Percentiles rank a stretch among this genome's conserved stretches.
phyloP scores from a whole-genome alignment of 2,797 vertebrate species.

The Pantherophis alleghaniensis region DNA sequence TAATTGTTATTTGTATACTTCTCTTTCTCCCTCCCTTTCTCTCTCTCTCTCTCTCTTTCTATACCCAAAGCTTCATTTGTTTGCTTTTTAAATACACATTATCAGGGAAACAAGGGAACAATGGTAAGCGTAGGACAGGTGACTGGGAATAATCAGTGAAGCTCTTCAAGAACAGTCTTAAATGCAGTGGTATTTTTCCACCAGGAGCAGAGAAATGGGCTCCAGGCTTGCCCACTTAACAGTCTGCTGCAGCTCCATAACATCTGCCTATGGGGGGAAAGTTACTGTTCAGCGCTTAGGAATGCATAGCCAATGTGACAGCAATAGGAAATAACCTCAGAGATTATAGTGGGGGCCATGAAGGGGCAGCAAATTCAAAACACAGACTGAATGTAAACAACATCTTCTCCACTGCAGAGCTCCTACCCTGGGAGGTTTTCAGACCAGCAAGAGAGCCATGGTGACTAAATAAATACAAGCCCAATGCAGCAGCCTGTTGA shows the following conservation, averaged over 20 bases:
- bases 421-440: slow-evolving; percentile 1
- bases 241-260: slow-evolving; percentile 20
- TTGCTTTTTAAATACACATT: slow-evolving; percentile 1
- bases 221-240: slow-evolving; percentile 12
- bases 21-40: neutral
- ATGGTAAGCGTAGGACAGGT: neutral
- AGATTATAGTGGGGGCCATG: slow-evolving; percentile 44
- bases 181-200: slow-evolving; percentile 25
- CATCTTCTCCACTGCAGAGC: neutral
- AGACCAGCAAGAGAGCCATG: neutral
- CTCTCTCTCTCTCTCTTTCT: neutral
- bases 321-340: slow-evolving; percentile 59
- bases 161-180: neutral
- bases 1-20: neutral
- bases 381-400: slow-evolving; percentile 50
- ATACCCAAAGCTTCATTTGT: neutral
- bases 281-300: slow-evolving; percentile 67
- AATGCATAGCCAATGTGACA: slow-evolving; percentile 63
- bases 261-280: slow-evolving; percentile 58
- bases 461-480: neutral
- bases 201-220: slow-evolving; percentile 11
- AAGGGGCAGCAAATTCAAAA: slow-evolving; percentile 40
- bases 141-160: slow-evolving; percentile 9
- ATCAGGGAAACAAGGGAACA: neutral
- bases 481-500: neutral